Evolutionary conservation across 35 echinoderm and acorn worm genomes (phyloP).

Genomic region (Heliocidaris tuberculata): DNA sequence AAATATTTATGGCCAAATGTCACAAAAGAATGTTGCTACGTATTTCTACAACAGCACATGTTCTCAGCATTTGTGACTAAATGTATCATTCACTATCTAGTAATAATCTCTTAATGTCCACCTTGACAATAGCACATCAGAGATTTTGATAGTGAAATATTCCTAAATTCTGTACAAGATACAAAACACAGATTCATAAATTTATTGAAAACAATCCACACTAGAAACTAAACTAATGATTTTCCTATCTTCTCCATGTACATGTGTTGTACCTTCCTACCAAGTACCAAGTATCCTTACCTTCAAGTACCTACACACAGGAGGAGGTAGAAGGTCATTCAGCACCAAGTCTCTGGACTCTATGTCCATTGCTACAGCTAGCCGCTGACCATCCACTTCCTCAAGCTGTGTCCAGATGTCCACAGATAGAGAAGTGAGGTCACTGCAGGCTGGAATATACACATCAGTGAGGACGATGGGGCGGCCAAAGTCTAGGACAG

Average conservation of each 20-base stretch:
- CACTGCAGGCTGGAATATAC: slow-evolving; percentile 89
- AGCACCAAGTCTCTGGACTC: slow-evolving; percentile 74
- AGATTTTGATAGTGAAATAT: no score
- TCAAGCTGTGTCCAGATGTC: slow-evolving; percentile 93
- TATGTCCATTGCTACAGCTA: slow-evolving; percentile 94
- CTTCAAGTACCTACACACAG: slow-evolving; percentile 91
- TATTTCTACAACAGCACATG: no score
- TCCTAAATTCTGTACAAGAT: no score
- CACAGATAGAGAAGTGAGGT: slow-evolving; percentile 86
- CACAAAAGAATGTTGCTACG: not conserved
- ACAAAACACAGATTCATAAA: no score
- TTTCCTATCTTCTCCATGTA: no score
- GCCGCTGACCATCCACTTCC: slow-evolving; percentile 83
- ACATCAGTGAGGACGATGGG: slow-evolving; percentile 90
- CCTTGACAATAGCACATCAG: no score
- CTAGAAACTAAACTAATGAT: no score
- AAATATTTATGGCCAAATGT: not conserved
- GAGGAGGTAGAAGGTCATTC: slow-evolving; percentile 90
- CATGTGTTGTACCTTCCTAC: not conserved
- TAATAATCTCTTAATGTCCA: no score
- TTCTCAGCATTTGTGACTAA: no score
- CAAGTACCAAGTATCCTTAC: slow-evolving; percentile 40
- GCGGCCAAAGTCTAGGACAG: slow-evolving; percentile 92
- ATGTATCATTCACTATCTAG: no score
- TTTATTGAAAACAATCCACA: no score